A percentile compares a stretch with the other conserved stretches of the same genome.
These are phyloP conservation scores for Neosalanx taihuensis DNA, from an alignment of 2,797 vertebrate genomes.

Conservation along the genomic window DNA sequence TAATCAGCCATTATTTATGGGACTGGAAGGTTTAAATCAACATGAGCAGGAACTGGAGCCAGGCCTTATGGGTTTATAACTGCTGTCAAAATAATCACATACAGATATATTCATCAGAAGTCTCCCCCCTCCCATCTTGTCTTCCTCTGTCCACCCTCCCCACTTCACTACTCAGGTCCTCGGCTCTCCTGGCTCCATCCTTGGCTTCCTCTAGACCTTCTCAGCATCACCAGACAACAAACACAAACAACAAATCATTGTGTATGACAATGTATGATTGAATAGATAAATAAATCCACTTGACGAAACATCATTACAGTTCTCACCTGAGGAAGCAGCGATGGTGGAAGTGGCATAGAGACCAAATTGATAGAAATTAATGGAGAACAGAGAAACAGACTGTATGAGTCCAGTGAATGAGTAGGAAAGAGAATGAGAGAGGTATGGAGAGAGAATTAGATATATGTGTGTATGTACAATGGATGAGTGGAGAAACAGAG, in stretches of 20 bases:
- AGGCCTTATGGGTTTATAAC: slow-evolving; percentile 65
- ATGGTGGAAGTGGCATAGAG: slow-evolving; percentile 8
- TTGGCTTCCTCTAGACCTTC: not conserved
- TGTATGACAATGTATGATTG: too few relatives aligned
- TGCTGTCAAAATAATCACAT: slow-evolving; percentile 70
- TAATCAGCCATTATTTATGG: slow-evolving; percentile 69
- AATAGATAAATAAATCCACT: too few relatives aligned
- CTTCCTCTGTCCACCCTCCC: not conserved
- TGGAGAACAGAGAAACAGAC: not conserved
- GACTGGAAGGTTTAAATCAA: slow-evolving; percentile 65
- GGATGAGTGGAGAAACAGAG: not conserved
- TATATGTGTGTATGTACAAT: not conserved
- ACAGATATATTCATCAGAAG: slow-evolving; percentile 64
- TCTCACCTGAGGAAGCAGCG: slow-evolving; percentile 6
- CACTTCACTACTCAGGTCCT: not conserved
- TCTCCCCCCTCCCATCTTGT: slow-evolving; percentile 2
- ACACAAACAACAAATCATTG: too few relatives aligned
- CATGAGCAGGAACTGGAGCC: slow-evolving; percentile 63
- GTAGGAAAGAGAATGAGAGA: not conserved
- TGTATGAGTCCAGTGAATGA: not conserved
- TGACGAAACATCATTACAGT: slow-evolving; percentile 1
- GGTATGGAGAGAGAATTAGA: not conserved
- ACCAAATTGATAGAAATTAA: not conserved
- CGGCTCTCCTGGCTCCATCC: too few relatives aligned
- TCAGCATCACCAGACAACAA: slow-evolving; percentile 1